Percentiles rank a stretch among this genome's conserved stretches.
These are phyloP conservation scores for honey bee (Apis mellifera) DNA, from an alignment of 1,140 invertebrate genomes.

Conservation along the genomic window Amel_HAv3.1 CM009931.2:25506001-25506500, in stretches of 20 bases:
- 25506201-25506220: too few species aligned
- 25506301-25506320: too few species aligned
- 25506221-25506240: too few species aligned
- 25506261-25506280: too few species aligned
- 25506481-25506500: not conserved
- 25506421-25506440: not conserved
- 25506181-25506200: too few species aligned
- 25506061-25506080: slow-evolving; percentile 22
- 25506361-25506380: not conserved
- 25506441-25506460: not conserved
- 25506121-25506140: slow-evolving; percentile 13
- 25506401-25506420: not conserved
- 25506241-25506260: too few species aligned
- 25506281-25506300: too few species aligned
- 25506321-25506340: too few species aligned
- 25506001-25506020: slow-evolving; percentile 39
- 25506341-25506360: too few species aligned
- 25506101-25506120: slow-evolving; percentile 10
- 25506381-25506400: not conserved
- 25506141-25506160: not conserved
- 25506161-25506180: not conserved
- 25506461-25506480: not conserved
- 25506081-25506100: slow-evolving; percentile 31
- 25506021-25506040: slow-evolving; percentile 42
- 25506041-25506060: slow-evolving; percentile 50